These are phyloP conservation scores for Tiliqua scincoides DNA, from an alignment of 2,113 vertebrate genomes.

Conservation along the genomic window DNA sequence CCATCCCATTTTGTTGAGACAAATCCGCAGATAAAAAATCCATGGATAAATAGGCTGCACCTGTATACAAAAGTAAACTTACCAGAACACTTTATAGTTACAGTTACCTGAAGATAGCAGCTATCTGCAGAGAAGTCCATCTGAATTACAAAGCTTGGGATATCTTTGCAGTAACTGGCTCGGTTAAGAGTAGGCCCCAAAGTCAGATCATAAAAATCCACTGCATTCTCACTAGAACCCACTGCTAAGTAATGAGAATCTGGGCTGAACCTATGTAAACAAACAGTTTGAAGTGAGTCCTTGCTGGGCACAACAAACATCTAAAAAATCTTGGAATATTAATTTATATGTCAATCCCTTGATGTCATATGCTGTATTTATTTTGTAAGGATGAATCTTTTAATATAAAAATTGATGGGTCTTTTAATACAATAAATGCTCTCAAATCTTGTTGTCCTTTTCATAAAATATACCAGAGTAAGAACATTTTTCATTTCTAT, in stretches of 20 bases:
- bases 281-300: not conserved
- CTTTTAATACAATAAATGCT: too few species aligned
- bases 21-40: too few species aligned
- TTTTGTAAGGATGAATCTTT: not conserved
- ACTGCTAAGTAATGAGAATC: slow-evolving; percentile 93
- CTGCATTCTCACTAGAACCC: slow-evolving; percentile 90
- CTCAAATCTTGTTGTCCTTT: not conserved
- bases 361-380: not conserved
- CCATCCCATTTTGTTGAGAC: too few species aligned
- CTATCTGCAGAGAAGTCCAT: slow-evolving; percentile 96
- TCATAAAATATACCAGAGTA: not conserved
- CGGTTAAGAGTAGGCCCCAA: slow-evolving; percentile 91
- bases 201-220: slow-evolving; percentile 96
- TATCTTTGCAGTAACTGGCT: slow-evolving; percentile 95
- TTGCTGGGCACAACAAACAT: not conserved
- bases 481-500: not conserved
- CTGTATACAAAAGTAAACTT: not conserved
- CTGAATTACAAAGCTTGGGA: slow-evolving; percentile 92
- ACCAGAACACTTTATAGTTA: slow-evolving; percentile 4
- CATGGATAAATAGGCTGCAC: too few species aligned
- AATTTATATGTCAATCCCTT: not conserved
- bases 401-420: not conserved
- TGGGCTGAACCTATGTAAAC: slow-evolving; percentile 88
- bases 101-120: slow-evolving; percentile 88
- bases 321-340: not conserved